Evolutionary conservation across 2,113 vertebrate genomes (phyloP).

Genomic region (Carettochelys insculpta): DNA sequence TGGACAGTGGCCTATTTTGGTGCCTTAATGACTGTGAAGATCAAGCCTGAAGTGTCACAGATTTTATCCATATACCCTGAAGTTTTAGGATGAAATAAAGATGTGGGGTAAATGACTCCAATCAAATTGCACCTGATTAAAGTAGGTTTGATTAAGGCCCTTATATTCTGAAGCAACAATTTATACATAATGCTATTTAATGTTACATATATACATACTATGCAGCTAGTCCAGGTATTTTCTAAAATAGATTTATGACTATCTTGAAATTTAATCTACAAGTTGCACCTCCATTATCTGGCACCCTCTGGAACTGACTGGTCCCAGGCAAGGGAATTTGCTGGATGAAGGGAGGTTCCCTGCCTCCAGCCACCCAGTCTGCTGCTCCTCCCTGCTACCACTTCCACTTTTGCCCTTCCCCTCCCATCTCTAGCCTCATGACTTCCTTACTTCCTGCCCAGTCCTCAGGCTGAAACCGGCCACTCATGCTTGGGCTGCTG

Average conservation of each 20-base stretch:
- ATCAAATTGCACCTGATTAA: not conserved
- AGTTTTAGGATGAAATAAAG: not conserved
- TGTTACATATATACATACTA: not conserved
- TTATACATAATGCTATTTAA: not conserved
- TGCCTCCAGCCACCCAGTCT: no score
- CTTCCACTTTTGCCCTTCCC: no score
- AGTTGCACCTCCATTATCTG: no score
- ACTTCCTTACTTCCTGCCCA: no score
- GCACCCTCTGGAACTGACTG: no score
- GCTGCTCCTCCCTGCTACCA: no score
- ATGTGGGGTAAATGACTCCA: not conserved
- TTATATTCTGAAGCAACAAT: not conserved
- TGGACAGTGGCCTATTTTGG: not conserved
- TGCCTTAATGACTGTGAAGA: not conserved
- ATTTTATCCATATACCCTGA: not conserved
- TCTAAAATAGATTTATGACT: not conserved
- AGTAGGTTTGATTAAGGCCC: not conserved
- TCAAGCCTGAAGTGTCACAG: not conserved
- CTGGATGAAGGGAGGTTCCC: no score
- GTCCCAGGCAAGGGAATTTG: no score
- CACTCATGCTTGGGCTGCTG: no score
- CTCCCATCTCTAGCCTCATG: no score
- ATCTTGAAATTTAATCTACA: slow-evolving; percentile 14
- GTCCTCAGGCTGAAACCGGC: no score
- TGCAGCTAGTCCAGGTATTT: not conserved